Percentiles rank a stretch among this genome's conserved stretches.
Conservation (phyloP, 2,888 invertebrate species). For the Drosophila ezoana region DNA sequence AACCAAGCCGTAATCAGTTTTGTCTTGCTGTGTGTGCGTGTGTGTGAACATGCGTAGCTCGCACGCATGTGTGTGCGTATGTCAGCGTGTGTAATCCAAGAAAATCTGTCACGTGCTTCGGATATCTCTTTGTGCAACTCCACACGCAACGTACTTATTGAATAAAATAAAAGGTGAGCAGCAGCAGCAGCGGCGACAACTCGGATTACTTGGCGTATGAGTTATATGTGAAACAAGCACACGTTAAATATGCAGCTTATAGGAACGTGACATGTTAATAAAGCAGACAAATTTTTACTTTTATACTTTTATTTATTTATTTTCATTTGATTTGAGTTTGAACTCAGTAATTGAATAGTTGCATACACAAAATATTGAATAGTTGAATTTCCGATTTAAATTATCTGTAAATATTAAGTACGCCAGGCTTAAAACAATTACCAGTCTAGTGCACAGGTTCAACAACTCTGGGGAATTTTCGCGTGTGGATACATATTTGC, state of each 20-base stretch:
- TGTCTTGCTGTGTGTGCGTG: constrained; percentile 19
- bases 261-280: constrained; percentile 43
- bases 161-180: constrained; percentile 68
- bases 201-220: constrained; percentile 40
- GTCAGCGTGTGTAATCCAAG: constrained; percentile 66
- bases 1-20: constrained; percentile 33
- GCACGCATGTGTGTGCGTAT: constrained; percentile 34
- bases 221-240: constrained; percentile 5
- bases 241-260: constrained; percentile 51
- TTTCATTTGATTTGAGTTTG: background rate
- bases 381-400: too few relatives aligned
- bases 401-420: background rate
- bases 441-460: background rate
- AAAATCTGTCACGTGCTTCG: constrained; percentile 77
- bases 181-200: constrained; percentile 35
- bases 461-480: background rate
- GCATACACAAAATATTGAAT: background rate
- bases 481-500: background rate
- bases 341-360: constrained; percentile 30
- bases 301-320: background rate
- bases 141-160: constrained; percentile 65
- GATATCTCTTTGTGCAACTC: constrained; percentile 70
- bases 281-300: constrained; percentile 2
- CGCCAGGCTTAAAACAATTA: background rate
- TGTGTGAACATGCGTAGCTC: constrained; percentile 24